A percentile compares a stretch with the other conserved stretches of the same genome.
Evolutionary conservation across 2,113 vertebrate species (phyloP).

Genomic region (Sialia sialis): DNA sequence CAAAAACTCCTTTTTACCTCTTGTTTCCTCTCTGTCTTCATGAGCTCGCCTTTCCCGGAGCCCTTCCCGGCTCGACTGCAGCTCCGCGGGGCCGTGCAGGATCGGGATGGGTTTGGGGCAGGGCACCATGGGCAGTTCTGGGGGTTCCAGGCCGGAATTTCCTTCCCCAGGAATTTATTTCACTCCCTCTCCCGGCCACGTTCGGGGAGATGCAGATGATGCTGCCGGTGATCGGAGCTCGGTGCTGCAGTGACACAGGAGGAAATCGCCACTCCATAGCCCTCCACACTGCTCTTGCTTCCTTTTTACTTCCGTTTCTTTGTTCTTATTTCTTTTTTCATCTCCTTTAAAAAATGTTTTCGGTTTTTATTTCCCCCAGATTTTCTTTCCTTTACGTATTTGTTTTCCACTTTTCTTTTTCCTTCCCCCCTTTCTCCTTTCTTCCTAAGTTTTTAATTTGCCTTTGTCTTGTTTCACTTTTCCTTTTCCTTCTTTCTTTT

Average conservation of each 20-base stretch:
- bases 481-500: not conserved
- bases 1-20: not conserved
- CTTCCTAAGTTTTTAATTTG: not conserved
- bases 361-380: too few species aligned
- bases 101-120: rapidly evolving
- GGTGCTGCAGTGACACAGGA: not conserved
- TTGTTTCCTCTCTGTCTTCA: not conserved
- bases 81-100: not conserved
- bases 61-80: not conserved
- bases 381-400: not conserved
- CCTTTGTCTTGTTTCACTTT: not conserved
- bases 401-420: not conserved
- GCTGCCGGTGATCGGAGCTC: rapidly evolving
- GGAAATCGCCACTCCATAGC: rapidly evolving
- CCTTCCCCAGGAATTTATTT: not conserved
- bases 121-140: rapidly evolving
- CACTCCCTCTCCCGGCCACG: rapidly evolving
- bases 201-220: rapidly evolving
- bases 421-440: rapidly evolving
- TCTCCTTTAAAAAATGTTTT: not conserved
- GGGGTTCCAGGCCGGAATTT: rapidly evolving
- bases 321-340: not conserved
- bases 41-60: not conserved
- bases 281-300: rapidly evolving
- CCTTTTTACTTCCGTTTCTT: not conserved